Evolutionary conservation across 2,888 invertebrate genomes (phyloP).

Genomic region (Caenorhabditis doughertyi): DNA sequence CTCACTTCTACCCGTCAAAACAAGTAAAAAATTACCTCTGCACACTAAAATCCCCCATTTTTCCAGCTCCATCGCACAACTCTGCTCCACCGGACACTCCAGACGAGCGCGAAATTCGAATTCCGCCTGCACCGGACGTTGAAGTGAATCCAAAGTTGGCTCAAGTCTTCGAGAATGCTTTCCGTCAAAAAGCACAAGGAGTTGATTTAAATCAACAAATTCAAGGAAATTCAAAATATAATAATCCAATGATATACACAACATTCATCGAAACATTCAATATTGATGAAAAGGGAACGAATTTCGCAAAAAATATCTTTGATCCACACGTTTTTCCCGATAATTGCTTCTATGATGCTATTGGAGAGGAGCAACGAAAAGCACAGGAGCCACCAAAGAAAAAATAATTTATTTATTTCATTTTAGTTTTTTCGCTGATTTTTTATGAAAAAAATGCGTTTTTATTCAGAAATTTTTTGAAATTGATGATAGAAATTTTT

Average conservation of each 20-base stretch:
- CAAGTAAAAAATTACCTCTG: too few species aligned
- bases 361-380: constrained; percentile 66
- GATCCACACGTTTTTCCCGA: constrained; percentile 71
- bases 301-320: constrained; percentile 66
- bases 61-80: constrained; percentile 11
- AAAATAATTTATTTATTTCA: constrained; percentile 13
- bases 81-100: background rate
- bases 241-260: constrained; percentile 73
- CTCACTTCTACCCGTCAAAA: too few species aligned
- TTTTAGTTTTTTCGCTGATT: background rate
- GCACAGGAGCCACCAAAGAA: constrained; percentile 50
- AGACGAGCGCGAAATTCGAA: constrained; percentile 25
- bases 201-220: constrained; percentile 63
- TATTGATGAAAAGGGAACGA: constrained; percentile 73
- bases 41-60: background rate
- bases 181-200: constrained; percentile 62
- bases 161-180: constrained; percentile 51
- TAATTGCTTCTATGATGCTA: constrained; percentile 69
- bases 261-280: constrained; percentile 70
- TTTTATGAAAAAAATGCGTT: constrained; percentile 7
- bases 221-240: constrained; percentile 63
- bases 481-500: too few species aligned
- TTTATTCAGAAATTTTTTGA: too few species aligned
- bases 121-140: constrained; percentile 51
- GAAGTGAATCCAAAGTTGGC: constrained; percentile 49